Evolutionary conservation across 2,113 vertebrate species (phyloP), one percentile per base, ranked within the genome.

Genomic region (Cyprinodon brontotheroides): DNA sequence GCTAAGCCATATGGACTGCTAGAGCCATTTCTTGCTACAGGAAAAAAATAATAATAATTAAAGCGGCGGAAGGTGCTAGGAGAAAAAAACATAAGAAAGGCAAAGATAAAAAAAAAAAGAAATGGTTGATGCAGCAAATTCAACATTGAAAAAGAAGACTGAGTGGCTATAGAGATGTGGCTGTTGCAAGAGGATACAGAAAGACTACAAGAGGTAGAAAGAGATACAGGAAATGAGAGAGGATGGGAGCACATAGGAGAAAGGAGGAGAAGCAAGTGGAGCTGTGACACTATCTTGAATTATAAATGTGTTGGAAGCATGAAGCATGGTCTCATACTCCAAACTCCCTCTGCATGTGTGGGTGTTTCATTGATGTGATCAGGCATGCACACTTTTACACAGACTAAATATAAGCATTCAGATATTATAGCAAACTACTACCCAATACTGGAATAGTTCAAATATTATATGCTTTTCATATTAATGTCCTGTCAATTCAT

Each of bases 221-320:
- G 72, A 77, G 75, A 65, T 73, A 39, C 75, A 86, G 82, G 78
- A 61, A 75, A 85, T 82, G 68, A 65, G 65, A 59, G 68, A 79
- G 6, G 61, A 70, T 48, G 11, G 63, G 61, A 76, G 75, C 65
- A 67, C 11, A 72, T 57, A 48, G n/a, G 66, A 38, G 64, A 69
- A 43, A 63, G 66, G 6, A 65, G 12, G 45, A 61, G 79, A 50
- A 65, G 70, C 15, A 74, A 67, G 77, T 53, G 39, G 76, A 64
- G 82, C 67, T 65, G 85, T 85, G 86, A 85, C 83, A 87, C 68
- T 78, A 68, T 89, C 78, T 80, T 91, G 82, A 92, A 92, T 92
- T 89, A 91, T 92, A 81, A 91, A 91, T 92, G 84, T 78, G 83
- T 72, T 86, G 86, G 73, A 89, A 88, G 89, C 45, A 72, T 43